Base-by-base conservation (phyloP, 2,113 vertebrate species). In the Emydocephalus ijimae region DNA sequence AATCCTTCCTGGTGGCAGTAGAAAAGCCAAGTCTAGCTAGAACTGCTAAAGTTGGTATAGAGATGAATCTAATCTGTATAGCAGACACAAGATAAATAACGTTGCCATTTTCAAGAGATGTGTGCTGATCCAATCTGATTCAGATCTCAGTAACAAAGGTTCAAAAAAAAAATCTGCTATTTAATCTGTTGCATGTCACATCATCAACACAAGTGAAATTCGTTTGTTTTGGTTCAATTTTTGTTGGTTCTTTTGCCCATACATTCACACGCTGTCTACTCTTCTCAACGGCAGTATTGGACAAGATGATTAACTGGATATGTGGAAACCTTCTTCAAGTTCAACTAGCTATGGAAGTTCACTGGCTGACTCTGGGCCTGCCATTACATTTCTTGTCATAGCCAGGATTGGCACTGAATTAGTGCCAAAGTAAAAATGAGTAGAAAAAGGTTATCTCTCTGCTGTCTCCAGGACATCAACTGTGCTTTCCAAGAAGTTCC, bases 21-120 rank as follows among this genome's bases (percentile, higher is more conserved):
- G 74, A 81, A 81, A 81, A 43, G 20, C 74, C 34, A 81, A 18
- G 74, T 43, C 74, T 21, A 43, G 18, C 74, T 81, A 81, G 18
- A 81, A 81, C 43, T 20, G 34, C 74, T 81, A 43, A 39, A 8
- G 43, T 54, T 86, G 88, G 55, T 18, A 15, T 48, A 48, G 48
- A 81, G 52, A n/a, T 3, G 18, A 50, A 74, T 45, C 29, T 8
- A 57, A 26, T 34, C 69, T 85, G 14, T 39, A 85, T n/a, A 24
- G 15, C 59, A 69, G 15, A n/a, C 55, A 61, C 88, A 87, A 90
- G 92, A 85, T 90, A 86, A 92, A 92, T 54, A 90, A 45, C 74
- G 43, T 93, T 90, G 29, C 45, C 45, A 29, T 85, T 92, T 81
- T 55, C 85, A 92, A 57, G 11, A 92, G 88, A 92, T 61, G 43